Base-by-base conservation (phyloP, 2,888 invertebrate species). In the Neoaliturus tenellus region DNA sequence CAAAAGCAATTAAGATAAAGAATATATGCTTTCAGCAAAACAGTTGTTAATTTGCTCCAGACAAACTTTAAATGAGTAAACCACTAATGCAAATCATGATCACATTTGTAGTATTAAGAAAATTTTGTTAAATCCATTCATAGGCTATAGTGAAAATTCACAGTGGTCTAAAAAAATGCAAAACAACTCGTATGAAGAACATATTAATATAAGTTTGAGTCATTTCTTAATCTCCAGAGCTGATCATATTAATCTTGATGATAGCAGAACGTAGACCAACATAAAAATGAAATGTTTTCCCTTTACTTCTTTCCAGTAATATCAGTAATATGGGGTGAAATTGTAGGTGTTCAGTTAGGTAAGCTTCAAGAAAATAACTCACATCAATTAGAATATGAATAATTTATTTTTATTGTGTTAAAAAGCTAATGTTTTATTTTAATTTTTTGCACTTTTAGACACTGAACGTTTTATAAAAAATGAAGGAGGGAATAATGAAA, bases 231-330 rank as follows among this genome's bases (percentile, higher is more conserved):
- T 20, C 55, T 23, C 3, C 17, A 3, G 3, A 14, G 8, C 17
- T 14, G 17, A 14, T 44, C 44, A 12, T 6, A 3, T 3, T 6
- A 44, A 44, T 44, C 2, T 44, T 44, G 17, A 14, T 44, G 12
- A 14, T 44, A 44, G 17, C 12, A 3, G 17, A 3, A 44, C 17
- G 12, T 55, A 55, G 12, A 55, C 23, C 31, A 14, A 28, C 14
- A 51, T 51, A 4, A 62, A 62, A 62, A 62, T 62, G 62, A 62
- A 62, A 62, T 62, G 62, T 62, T 14, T 20, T 4, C 62, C 31
- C 10, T 62, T 12, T 28, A 28, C 31, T 62, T 62, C 28, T 12
- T 62, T 25, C 25, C 25, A 8, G 25, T 58, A 8, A 23, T 25
- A 25, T 31, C 62, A 28, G 25, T 25, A 6, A 20, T 62, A 62